These are phyloP conservation scores for Crypturellus tataupa DNA, from an alignment of 2,797 vertebrate genomes.

Conservation along the genomic window DNA sequence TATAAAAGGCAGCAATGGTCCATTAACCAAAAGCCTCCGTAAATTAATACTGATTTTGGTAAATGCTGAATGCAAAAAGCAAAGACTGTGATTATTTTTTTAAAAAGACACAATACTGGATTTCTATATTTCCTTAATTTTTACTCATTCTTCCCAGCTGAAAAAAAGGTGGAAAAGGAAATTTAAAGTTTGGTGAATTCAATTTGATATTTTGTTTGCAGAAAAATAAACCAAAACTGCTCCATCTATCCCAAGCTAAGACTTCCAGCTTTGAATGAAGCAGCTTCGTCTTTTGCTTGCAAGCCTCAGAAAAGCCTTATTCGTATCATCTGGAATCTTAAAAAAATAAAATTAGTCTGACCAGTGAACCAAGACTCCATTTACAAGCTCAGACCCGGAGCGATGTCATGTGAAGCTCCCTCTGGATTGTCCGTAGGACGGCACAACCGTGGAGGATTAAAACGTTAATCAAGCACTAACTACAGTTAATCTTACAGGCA, in stretches of 20 bases:
- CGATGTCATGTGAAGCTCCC: background rate
- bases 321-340: background rate
- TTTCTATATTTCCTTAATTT: background rate
- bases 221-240: background rate
- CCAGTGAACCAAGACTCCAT: background rate
- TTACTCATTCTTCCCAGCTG: background rate
- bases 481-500: constrained; percentile 22
- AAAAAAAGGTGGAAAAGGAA: background rate
- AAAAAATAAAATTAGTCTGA: background rate
- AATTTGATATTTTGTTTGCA: background rate
- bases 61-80: background rate
- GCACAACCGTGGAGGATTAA: background rate
- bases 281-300: background rate
- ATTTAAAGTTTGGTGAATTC: background rate
- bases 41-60: background rate
- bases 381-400: background rate
- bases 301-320: background rate
- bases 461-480: constrained; percentile 7
- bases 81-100: background rate
- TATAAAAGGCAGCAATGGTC: background rate
- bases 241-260: background rate
- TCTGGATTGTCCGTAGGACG: background rate
- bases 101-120: background rate
- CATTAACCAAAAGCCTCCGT: background rate
- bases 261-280: background rate